Evolutionary conservation across 2,888 invertebrate species (phyloP).

Genomic region (Ennomos quercinarius): DNA sequence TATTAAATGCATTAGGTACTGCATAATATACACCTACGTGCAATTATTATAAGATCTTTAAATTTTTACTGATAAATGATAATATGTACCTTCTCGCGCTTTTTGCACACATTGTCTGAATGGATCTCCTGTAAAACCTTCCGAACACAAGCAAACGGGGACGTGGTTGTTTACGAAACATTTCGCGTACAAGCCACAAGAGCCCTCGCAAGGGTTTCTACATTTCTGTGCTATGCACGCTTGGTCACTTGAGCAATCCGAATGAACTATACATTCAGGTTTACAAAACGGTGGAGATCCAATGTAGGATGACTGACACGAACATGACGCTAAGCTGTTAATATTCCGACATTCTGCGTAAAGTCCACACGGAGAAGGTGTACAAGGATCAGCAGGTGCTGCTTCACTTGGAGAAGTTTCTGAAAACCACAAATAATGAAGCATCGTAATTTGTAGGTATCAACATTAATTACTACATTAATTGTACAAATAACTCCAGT

Average conservation of each 20-base stretch:
- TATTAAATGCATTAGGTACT: no score
- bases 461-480: no score
- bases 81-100: constrained; percentile 74
- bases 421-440: constrained; percentile 41
- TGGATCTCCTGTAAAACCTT: constrained; percentile 89
- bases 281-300: constrained; percentile 88
- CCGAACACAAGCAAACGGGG: constrained; percentile 89
- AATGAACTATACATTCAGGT: constrained; percentile 88
- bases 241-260: constrained; percentile 87
- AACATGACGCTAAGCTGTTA: constrained; percentile 89
- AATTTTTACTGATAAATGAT: background rate
- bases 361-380: constrained; percentile 90
- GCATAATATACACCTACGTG: no score
- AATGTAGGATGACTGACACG: constrained; percentile 87
- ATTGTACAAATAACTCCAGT: no score
- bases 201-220: constrained; percentile 88
- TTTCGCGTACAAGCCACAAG: constrained; percentile 88
- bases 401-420: constrained; percentile 62
- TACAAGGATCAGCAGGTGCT: constrained; percentile 87
- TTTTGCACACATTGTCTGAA: constrained; percentile 87
- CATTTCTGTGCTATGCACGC: constrained; percentile 90
- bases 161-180: constrained; percentile 90
- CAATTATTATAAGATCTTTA: no score
- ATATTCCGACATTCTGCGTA: constrained; percentile 91
- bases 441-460: background rate